Conservation (phyloP, 1,140 invertebrate species). For the Frieseomelitta varia region DNA sequence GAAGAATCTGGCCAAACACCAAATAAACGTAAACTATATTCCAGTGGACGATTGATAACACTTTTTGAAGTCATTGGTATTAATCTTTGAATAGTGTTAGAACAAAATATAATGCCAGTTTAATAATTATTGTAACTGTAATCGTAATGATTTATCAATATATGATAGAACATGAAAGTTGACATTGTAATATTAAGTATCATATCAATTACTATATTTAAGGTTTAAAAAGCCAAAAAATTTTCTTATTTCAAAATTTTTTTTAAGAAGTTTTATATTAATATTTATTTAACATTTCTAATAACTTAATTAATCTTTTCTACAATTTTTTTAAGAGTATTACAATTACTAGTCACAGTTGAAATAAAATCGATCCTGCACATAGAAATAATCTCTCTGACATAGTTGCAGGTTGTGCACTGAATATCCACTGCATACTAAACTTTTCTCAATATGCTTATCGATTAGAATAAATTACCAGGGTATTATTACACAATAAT, state of each 20-base stretch:
- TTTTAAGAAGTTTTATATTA: background rate
- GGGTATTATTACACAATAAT: constrained; percentile 7
- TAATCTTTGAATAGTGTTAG: background rate
- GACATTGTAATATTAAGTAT: background rate
- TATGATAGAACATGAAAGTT: background rate
- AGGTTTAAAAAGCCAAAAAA: background rate
- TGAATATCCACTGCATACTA: background rate
- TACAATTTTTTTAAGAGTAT: background rate
- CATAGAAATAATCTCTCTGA: background rate
- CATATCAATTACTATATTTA: background rate
- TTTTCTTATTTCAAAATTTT: background rate
- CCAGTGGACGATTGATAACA: constrained; percentile 14
- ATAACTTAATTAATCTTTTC: background rate
- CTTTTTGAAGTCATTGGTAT: background rate
- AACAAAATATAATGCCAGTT: background rate
- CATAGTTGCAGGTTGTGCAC: background rate
- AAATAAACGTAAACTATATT: constrained; percentile 8
- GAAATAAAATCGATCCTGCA: background rate
- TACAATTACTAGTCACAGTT: background rate
- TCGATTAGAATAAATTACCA: constrained; percentile 8
- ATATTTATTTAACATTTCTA: background rate
- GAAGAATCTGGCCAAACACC: constrained; percentile 25
- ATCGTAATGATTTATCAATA: background rate
- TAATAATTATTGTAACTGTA: background rate
- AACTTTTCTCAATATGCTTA: background rate